These are phyloP conservation scores for Magallana ariakensis DNA, from an alignment of 1,140 invertebrate genomes.

Conservation along the genomic window DNA sequence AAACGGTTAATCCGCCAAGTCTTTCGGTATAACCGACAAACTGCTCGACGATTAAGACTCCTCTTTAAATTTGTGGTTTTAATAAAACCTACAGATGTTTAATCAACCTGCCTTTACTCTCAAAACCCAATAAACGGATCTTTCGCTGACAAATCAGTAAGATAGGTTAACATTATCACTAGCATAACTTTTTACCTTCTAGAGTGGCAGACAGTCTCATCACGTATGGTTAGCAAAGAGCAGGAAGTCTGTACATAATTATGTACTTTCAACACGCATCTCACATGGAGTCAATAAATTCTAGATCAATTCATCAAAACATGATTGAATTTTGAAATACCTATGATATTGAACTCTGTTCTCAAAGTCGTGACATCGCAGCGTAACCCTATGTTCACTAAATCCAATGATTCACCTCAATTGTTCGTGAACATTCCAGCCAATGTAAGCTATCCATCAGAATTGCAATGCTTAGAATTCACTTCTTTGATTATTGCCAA, in stretches of 20 bases:
- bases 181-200: not conserved
- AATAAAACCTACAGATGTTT: constrained; percentile 31
- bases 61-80: constrained; percentile 37
- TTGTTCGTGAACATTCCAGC: not conserved
- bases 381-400: not conserved
- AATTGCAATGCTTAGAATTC: too few species aligned
- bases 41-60: not conserved
- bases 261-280: not conserved
- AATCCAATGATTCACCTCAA: not conserved
- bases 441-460: not conserved
- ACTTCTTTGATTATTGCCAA: too few species aligned
- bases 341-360: constrained; percentile 10
- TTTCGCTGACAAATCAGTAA: not conserved
- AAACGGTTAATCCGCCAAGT: constrained; percentile 8
- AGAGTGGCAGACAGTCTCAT: not conserved
- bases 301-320: constrained; percentile 23
- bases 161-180: not conserved
- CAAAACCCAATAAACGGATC: not conserved
- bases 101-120: constrained; percentile 22
- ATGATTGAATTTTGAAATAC: constrained; percentile 14
- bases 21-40: not conserved
- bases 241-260: constrained; percentile 13
- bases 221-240: not conserved
- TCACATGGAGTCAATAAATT: constrained; percentile 4
- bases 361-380: constrained; percentile 18